Evolutionary conservation across 2,888 invertebrate genomes (phyloP), one percentile per base, ranked within the genome.

Genomic region (Nomada flava): DNA sequence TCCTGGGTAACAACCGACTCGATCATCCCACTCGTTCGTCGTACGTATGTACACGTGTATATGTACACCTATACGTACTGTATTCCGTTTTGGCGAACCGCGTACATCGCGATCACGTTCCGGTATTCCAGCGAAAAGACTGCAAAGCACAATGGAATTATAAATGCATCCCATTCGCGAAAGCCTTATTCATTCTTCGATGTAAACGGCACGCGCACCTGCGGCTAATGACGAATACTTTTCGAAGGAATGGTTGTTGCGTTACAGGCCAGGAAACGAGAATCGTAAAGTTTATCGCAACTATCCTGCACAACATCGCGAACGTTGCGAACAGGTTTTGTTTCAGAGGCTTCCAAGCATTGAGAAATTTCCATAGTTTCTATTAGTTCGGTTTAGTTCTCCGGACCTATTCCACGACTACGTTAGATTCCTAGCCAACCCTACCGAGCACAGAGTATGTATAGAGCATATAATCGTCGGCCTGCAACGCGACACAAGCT

Each of bases 171-270:
- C 26, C 26, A 26, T 26, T 26, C 26, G 26, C 26, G 26, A 26
- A 26, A 26, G 26, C 26, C 26, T 50, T 50, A 9, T 23, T 50
- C 63, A 15, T 57, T 57, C 1, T 7, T 44, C 50, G 13, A 7
- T 23, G 36, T 36, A 64, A 59, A 59, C 15, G 60, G 23, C 36
- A 15, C 52, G 57, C 23, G 36, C 77, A 74, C 65, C 74, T 74
- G 65, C 55, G 47, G 10, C 60, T 60, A 67, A 62, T 44, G 60
- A 74, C 74, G 60, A 67, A 53, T 73, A 67, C 62, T 77, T 77
- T 73, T 74, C 59, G 60, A 76, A 42, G 36, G 36, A 9, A 63
- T 20, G n/a, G 20, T n/a, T 23, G 68, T 13, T 23, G 50, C 52
- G 50, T 65, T 29, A 44, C 13, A n/a, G n/a, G 26, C 15, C n/a